Conservation (phyloP, 2,113 vertebrate genomes). For the Benitochromis conjunctus region DNA sequence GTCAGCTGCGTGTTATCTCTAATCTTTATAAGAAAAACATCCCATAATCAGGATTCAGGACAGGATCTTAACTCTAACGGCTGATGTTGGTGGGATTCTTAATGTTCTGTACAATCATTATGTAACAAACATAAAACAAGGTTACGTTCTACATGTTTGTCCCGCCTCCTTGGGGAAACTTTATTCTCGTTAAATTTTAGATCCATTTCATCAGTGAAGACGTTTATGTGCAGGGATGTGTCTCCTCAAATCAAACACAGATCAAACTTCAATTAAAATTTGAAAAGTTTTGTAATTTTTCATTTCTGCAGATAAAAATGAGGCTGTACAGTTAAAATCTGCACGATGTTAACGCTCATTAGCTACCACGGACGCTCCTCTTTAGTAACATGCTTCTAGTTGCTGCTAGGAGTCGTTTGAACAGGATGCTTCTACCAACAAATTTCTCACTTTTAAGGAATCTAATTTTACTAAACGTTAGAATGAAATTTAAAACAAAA, state of each 20-base stretch:
- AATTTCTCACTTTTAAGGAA: not conserved
- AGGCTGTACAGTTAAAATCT: not conserved
- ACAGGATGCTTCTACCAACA: not conserved
- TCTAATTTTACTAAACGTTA: not conserved
- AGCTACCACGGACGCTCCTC: not conserved
- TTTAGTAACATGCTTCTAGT: not conserved
- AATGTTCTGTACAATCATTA: not conserved
- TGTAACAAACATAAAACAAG: not conserved
- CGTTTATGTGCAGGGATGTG: fast-evolving
- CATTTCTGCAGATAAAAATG: not conserved
- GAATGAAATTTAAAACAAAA: not conserved
- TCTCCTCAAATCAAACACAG: not conserved
- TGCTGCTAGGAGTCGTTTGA: not conserved
- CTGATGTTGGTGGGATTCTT: not conserved
- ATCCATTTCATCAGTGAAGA: not conserved
- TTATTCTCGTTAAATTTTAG: not conserved
- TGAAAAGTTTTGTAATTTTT: not conserved
- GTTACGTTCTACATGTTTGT: not conserved
- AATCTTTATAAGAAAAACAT: not conserved
- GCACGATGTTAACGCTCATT: not conserved
- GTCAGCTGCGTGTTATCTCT: fast-evolving
- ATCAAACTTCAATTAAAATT: not conserved
- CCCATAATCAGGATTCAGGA: not conserved
- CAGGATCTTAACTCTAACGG: not conserved
- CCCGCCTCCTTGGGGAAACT: not conserved